These are phyloP conservation scores for Lophochroa leadbeateri DNA, from an alignment of 2,113 vertebrate species.

Conservation along the genomic window DNA sequence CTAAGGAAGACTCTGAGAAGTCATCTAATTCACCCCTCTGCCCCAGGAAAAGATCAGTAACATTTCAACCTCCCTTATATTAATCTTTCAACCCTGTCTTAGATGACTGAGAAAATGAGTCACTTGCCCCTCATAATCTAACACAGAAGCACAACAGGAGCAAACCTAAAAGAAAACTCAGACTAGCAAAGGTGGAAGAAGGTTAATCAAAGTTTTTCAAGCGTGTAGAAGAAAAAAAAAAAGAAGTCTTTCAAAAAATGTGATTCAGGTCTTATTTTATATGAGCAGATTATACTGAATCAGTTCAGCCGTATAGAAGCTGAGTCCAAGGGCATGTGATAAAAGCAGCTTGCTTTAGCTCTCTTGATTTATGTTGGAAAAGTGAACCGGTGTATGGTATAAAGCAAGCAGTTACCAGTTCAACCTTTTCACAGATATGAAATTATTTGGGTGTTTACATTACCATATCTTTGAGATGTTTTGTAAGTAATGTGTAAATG, in stretches of 20 bases:
- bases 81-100: neutral
- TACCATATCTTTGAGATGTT: neutral
- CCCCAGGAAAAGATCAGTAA: neutral
- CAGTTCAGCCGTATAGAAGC: neutral
- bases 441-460: neutral
- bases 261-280: neutral
- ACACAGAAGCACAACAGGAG: neutral
- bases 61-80: neutral
- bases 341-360: neutral
- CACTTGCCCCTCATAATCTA: neutral
- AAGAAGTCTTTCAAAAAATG: neutral
- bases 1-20: neutral
- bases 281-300: neutral
- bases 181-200: neutral
- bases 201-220: conserved; percentile 18
- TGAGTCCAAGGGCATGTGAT: neutral
- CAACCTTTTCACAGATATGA: neutral
- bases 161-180: neutral
- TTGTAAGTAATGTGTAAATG: neutral
- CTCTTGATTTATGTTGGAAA: neutral
- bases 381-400: neutral
- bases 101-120: neutral
- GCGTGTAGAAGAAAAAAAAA: neutral
- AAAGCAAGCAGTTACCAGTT: neutral
- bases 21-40: neutral